Evolutionary conservation across 1,140 invertebrate genomes (phyloP), one percentile per base, ranked within the genome.

Genomic region (Diabrotica undecimpunctata): DNA sequence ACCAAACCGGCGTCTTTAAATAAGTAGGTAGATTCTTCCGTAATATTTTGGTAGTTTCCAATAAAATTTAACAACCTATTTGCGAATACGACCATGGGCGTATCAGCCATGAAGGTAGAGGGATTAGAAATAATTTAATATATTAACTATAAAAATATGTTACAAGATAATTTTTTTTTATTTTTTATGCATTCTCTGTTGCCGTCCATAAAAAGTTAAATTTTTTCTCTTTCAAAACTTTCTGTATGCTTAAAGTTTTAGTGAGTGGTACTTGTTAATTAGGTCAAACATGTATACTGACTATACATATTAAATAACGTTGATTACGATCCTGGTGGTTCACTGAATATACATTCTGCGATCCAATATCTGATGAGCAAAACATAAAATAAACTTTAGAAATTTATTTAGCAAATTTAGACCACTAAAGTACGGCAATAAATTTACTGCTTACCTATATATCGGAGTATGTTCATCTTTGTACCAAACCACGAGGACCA

Each of bases 401-500:
- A 46, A 46, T 46, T 46, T n/a, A 46, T 46, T 25, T 25, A n/a
- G 41, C 41, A 8, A 46, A 46, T 46, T 46, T 46, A 8, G 8
- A 8, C 41, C 41, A 46, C 8, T 46, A n/a, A n/a, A 46, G 41
- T 46, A n/a, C 41, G 41, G n/a, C 57, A 25, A 38, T 39, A 59
- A 61, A 52, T 51, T 12, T 14, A 51, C 13, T 11, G 25, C 70
- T 74, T 77, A 88, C 86, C 85, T 87, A 78, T 86, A 88, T 69
- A 88, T 87, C 10, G 86, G 84, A 5, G 79, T 83, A 61, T 84
- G 80, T 62, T 87, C 86, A 70, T 83, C 83, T 67, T 85, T 86
- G 75, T 88, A 89, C 87, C 87, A 89, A 12, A 88, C 83, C 50
- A 88, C 86, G 38, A 89, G 79, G 36, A 87, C 81, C 36, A 85